Evolutionary conservation across 1,140 invertebrate genomes (phyloP).

Genomic region (Drosophila kurseongensis): DNA sequence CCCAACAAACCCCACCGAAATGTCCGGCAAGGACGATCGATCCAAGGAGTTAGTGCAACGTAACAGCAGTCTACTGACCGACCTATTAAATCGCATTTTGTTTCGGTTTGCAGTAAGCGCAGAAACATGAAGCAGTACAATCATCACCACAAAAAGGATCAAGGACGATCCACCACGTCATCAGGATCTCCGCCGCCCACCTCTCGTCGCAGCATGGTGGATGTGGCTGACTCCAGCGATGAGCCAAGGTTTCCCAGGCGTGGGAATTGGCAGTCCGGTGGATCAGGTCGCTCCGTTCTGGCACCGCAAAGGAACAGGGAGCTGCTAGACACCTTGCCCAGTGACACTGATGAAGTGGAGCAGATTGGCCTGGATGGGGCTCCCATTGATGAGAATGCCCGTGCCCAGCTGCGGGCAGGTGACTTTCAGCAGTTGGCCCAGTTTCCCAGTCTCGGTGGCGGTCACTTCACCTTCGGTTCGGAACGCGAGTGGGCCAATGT

Average conservation of each 20-base stretch:
- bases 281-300: conserved; percentile 19
- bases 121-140: conserved; percentile 75
- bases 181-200: conserved; percentile 67
- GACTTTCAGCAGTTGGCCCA: conserved; percentile 73
- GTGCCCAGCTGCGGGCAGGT: conserved; percentile 70
- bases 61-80: conserved; percentile 8
- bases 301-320: conserved; percentile 63
- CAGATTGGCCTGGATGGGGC: conserved; percentile 47
- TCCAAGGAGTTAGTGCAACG: conserved; percentile 75
- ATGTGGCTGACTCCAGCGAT: conserved; percentile 80
- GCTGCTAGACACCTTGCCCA: conserved; percentile 50
- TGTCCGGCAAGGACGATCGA: conserved; percentile 82
- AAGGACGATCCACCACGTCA: conserved; percentile 59
- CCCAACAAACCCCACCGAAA: conserved; percentile 17
- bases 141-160: conserved; percentile 50
- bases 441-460: conserved; percentile 65
- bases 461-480: conserved; percentile 72
- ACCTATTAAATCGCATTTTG: not conserved
- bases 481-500: conserved; percentile 77
- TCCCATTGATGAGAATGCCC: conserved; percentile 61
- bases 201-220: conserved; percentile 66
- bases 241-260: conserved; percentile 67
- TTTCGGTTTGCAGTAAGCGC: conserved; percentile 55
- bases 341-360: conserved; percentile 60
- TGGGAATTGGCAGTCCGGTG: conserved; percentile 46